Conservation (phyloP, 1,140 invertebrate species). For the Drosophila quadrilineata region DNA sequence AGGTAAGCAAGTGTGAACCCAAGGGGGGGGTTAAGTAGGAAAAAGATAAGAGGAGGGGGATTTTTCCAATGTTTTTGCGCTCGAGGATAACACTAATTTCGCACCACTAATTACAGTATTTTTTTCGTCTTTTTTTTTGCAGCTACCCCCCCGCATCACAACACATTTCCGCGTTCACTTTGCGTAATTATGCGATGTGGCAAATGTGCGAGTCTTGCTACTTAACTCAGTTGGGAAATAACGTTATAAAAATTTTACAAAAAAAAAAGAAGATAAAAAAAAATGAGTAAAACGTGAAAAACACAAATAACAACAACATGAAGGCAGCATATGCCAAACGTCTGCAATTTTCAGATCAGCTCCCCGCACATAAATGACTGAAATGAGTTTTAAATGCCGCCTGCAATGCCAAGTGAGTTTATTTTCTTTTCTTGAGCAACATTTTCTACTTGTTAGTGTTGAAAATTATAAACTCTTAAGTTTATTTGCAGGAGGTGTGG, state of each 20-base stretch:
- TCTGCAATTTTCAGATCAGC: not conserved
- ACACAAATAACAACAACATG: not conserved
- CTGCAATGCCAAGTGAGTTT: not conserved
- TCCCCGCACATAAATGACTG: no score
- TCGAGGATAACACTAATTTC: constrained; percentile 62
- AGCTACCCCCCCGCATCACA: not conserved
- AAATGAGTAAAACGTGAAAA: not conserved
- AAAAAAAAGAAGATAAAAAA: not conserved
- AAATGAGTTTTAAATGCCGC: constrained; percentile 16
- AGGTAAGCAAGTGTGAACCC: no score
- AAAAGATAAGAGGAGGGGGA: not conserved
- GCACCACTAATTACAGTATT: constrained; percentile 72
- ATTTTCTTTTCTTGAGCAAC: not conserved
- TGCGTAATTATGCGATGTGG: constrained; percentile 51
- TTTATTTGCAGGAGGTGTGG: no score
- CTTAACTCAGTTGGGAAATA: constrained; percentile 64
- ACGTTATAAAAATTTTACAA: constrained; percentile 45
- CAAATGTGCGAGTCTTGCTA: constrained; percentile 41
- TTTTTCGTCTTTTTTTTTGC: constrained; percentile 41
- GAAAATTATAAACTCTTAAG: no score
- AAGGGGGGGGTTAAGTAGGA: no score
- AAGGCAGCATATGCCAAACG: constrained; percentile 19
- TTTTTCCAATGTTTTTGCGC: constrained; percentile 27
- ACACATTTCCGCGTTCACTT: constrained; percentile 10
- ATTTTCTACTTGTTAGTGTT: no score